Evolutionary conservation across 2,888 invertebrate species (phyloP), one percentile per base, ranked within the genome.

Genomic region (Athetis lepigone): DNA sequence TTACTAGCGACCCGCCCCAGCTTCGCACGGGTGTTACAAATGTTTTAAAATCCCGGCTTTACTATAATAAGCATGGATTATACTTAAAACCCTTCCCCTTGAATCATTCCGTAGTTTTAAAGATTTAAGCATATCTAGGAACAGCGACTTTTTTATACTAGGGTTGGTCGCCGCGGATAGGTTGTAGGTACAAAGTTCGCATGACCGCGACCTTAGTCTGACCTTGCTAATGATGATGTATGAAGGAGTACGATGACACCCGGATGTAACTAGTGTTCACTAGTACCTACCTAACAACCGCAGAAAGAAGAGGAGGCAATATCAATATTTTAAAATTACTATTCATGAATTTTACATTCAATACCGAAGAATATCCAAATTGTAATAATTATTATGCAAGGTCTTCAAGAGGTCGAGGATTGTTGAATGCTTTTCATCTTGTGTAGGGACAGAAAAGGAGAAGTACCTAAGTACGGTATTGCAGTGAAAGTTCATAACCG

Each of bases 311-410:
- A 40, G 33, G 25, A 40, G 33, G 19, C 33, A 56, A 36, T n/a
- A 18, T 70, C 37, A 27, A 19, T 59, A 29, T 27, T 63, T 37
- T 43, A 1, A 19, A 43, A 62, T 68, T 62, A 57, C 36, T 56
- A 36, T 42, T 37, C 42, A 3, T 68, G 6, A 43, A 68, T 36
- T 62, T 62, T 58, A 43, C 70, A 59, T 63, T 59, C 19, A 70
- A 29, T 37, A 23, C 43, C 43, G 23, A 68, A 37, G 36, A 70
- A 63, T 70, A 69, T 37, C 13, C 23, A 37, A 60, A 56, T 62
- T 56, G 37, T 45, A 16, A 59, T 45, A 69, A 69, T 63, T 13
- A 39, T 37, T 45, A 63, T 60, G 60, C 70, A 37, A 16, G 40
- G 13, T 36, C 43, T 57, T n/a, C 18, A 63, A 59, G 23, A 23